phyloP scores from a whole-genome alignment of 2,888 invertebrate species.

The Trachelus tabidus region DNA sequence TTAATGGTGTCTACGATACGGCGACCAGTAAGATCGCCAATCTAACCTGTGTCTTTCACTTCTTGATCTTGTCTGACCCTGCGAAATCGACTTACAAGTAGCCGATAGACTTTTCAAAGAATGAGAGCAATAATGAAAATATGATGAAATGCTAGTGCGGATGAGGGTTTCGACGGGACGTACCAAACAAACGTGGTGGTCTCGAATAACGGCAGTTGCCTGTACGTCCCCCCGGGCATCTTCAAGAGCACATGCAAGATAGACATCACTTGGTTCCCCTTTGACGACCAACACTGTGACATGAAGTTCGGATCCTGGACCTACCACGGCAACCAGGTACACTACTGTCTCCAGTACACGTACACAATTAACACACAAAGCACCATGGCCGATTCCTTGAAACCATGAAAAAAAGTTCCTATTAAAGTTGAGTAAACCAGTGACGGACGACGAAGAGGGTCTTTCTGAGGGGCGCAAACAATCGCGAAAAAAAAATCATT shows the following conservation, averaged over 20 bases:
- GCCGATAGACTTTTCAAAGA: background rate
- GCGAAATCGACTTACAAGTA: too few relatives aligned
- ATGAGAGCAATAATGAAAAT: slow-evolving; percentile 32
- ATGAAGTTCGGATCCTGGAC: slow-evolving; percentile 99
- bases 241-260: slow-evolving; percentile 99
- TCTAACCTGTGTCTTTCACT: too few relatives aligned
- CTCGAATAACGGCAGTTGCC: slow-evolving; percentile 97
- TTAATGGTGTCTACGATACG: too few relatives aligned
- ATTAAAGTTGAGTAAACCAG: too few relatives aligned
- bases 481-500: too few relatives aligned
- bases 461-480: too few relatives aligned
- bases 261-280: slow-evolving; percentile 99
- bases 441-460: too few relatives aligned
- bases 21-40: too few relatives aligned
- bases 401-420: too few relatives aligned
- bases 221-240: slow-evolving; percentile 99
- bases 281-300: slow-evolving; percentile 99
- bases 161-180: slow-evolving; percentile 99
- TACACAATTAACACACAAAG: slow-evolving; percentile 41
- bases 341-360: slow-evolving; percentile 54
- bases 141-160: slow-evolving; percentile 81
- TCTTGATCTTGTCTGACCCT: too few relatives aligned
- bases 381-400: background rate
- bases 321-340: slow-evolving; percentile 97
- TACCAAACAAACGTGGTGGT: slow-evolving; percentile 99